Evolutionary conservation across 2,888 invertebrate genomes (phyloP), one percentile per base, ranked within the genome.

Genomic region (Stictocephala bisonia): DNA sequence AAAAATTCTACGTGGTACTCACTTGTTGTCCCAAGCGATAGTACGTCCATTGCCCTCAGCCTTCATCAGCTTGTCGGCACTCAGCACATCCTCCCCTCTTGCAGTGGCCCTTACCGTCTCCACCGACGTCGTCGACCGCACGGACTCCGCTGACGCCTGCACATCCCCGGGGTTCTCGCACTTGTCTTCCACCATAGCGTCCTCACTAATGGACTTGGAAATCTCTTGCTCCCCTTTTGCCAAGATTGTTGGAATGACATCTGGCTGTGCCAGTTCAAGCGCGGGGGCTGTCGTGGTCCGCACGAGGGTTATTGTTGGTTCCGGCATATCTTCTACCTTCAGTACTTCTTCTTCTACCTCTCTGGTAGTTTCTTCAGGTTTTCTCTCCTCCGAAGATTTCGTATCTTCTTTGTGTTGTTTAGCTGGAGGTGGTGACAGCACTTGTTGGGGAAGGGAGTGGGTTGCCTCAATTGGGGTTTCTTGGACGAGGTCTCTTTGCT

Each of bases 51-150:
- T 53, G 20, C 44, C 27, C 20, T 72, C 69, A 4, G 85, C 85
- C 27, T 85, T 83, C 0, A 86, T 85, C 41, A 86, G 80, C 44
- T 76, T 77, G 80, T 89, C 89, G 7, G 87, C 88, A 83, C 88
- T 88, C 79, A 88, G 88, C 74, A 87, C 86, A 80, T 90, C 89
- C 35, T 66, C 51, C 11, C 48, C 60, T 24, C 48, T 53, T 13
- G 64, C 66, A 15, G 64, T 41, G 18, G 73, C 73, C n/a, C 73
- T 50, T n/a, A 73, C 70, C 18, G 64, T 73, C 40, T 73, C 73
- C 27, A 70, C 44, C 11, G 73, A 73, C 1, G 70, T 60, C 13
- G 60, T 70, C 22, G 73, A 73, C 41, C 70, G 31, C 26, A 70
- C 70, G 3, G 73, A 73, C 50, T 73, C 73, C 22, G 50, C 64